Evolutionary conservation across 1,140 invertebrate genomes (phyloP).

Genomic region (Psix sp.): DNA sequence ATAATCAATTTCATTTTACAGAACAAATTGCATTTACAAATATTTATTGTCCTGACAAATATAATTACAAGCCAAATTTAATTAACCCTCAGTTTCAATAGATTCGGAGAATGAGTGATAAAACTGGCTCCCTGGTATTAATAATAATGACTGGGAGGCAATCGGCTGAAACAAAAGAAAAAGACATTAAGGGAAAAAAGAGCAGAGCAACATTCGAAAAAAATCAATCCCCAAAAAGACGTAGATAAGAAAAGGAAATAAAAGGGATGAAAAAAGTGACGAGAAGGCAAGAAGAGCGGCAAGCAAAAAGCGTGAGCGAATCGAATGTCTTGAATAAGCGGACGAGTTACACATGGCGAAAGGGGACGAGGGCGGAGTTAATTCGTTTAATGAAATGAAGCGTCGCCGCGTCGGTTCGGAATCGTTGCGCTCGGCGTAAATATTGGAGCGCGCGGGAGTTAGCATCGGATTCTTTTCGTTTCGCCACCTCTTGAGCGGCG

Average conservation of each 20-base stretch:
- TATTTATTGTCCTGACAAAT: too few relatives aligned
- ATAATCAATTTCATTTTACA: too few relatives aligned
- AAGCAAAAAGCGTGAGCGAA: not conserved
- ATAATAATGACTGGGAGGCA: too few relatives aligned
- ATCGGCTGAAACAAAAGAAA: too few relatives aligned
- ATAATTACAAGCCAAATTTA: too few relatives aligned
- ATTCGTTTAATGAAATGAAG: slow-evolving; percentile 40
- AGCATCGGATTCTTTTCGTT: slow-evolving; percentile 49
- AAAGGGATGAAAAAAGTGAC: slow-evolving; percentile 1
- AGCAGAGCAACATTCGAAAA: not conserved
- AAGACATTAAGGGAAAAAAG: too few relatives aligned
- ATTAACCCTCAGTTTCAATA: too few relatives aligned
- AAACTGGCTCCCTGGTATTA: too few relatives aligned
- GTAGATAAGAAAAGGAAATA: slow-evolving; percentile 18
- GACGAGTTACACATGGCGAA: not conserved
- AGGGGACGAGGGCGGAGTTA: slow-evolving; percentile 7
- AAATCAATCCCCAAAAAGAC: slow-evolving; percentile 4
- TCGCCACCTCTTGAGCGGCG: slow-evolving; percentile 53
- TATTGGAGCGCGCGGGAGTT: slow-evolving; percentile 18
- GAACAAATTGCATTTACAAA: too few relatives aligned
- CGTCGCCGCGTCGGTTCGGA: slow-evolving; percentile 18
- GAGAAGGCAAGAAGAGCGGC: not conserved
- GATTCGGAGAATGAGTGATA: too few relatives aligned
- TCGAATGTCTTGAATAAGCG: too few relatives aligned
- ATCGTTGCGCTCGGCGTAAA: slow-evolving; percentile 23